Percentiles rank a stretch among this genome's conserved stretches.
phyloP scores from a whole-genome alignment of 2,797 vertebrate genomes.

The Acipenser transmontanus region DNA sequence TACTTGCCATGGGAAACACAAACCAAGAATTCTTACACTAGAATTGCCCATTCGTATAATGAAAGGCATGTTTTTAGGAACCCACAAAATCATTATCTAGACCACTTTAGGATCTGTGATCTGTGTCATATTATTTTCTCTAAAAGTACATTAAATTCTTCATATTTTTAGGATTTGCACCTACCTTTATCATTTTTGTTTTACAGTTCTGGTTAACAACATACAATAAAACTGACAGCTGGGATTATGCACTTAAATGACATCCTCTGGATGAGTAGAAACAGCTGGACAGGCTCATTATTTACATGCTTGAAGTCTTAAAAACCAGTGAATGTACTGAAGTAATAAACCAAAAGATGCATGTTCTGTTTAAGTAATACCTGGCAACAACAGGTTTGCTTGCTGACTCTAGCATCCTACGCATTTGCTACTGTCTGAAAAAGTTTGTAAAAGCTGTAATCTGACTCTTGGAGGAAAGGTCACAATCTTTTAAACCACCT shows the following conservation, averaged over 20 bases:
- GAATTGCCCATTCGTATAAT: too few relatives aligned
- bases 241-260: conserved; percentile 13
- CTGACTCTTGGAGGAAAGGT: conserved; percentile 33
- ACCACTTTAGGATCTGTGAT: too few relatives aligned
- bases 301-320: too few relatives aligned
- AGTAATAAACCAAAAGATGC: background rate
- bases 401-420: conserved; percentile 29
- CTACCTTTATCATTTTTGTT: too few relatives aligned
- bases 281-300: conserved; percentile 1
- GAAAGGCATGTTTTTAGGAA: too few relatives aligned
- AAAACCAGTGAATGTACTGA: background rate
- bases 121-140: too few relatives aligned
- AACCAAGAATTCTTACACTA: too few relatives aligned
- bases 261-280: background rate
- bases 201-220: too few relatives aligned
- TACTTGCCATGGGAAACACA: too few relatives aligned
- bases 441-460: conserved; percentile 25
- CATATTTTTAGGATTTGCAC: too few relatives aligned
- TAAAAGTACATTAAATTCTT: too few relatives aligned
- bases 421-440: conserved; percentile 30
- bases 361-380: conserved; percentile 34
- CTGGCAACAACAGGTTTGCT: conserved; percentile 30
- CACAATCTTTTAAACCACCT: conserved; percentile 35
- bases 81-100: too few relatives aligned
- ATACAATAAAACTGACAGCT: background rate